These are phyloP conservation scores for Desmodus rotundus DNA, from an alignment of 2,113 vertebrate species.

Conservation along the genomic window DNA sequence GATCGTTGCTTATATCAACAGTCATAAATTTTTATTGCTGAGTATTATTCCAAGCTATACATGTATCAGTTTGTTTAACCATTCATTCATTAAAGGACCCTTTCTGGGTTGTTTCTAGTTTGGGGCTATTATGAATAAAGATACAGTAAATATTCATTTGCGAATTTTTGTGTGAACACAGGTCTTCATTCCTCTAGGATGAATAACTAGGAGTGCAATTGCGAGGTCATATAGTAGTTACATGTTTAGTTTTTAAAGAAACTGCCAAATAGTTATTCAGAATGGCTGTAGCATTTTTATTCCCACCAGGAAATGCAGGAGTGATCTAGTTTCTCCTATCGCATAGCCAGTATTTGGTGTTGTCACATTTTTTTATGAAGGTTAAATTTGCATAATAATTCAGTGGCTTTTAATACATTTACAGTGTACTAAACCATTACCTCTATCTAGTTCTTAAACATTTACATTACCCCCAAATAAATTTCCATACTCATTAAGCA, in stretches of 20 bases:
- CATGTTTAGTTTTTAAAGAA: background rate
- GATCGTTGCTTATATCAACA: background rate
- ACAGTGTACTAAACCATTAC: background rate
- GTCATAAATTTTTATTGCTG: background rate
- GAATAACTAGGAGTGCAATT: background rate
- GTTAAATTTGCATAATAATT: background rate
- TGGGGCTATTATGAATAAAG: background rate
- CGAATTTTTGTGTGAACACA: background rate
- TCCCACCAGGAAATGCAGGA: background rate
- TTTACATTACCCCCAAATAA: background rate
- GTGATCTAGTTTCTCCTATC: background rate
- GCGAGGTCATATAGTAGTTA: background rate
- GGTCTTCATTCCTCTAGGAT: background rate
- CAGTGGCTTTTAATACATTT: background rate
- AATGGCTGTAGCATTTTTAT: background rate
- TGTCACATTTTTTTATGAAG: background rate
- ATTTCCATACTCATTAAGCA: background rate
- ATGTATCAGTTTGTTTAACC: background rate
- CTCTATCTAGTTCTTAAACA: background rate
- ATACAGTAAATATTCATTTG: background rate
- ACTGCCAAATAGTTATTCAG: background rate
- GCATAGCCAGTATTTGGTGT: background rate
- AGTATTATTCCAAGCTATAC: background rate
- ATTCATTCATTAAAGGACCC: background rate
- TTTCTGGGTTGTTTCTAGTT: background rate